Percentiles rank a stretch among this genome's conserved stretches.
Conservation (phyloP, 1,140 invertebrate genomes). For the Drosophila nikananu region DNA sequence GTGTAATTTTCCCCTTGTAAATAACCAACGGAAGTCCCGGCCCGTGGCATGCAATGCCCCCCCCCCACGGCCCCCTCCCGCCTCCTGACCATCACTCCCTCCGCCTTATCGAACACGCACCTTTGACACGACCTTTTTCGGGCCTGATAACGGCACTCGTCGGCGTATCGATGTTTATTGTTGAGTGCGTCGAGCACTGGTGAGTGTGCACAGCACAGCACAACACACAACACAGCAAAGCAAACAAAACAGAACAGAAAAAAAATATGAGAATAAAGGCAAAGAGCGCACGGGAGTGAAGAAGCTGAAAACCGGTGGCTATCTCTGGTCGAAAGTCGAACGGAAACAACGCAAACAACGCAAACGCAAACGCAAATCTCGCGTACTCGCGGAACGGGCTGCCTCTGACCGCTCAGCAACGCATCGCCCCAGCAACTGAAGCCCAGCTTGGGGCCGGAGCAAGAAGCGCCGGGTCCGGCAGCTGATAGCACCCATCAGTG, state of each 20-base stretch:
- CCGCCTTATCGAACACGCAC: slow-evolving; percentile 56
- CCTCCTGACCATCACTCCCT: background rate
- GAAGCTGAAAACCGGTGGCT: slow-evolving; percentile 37
- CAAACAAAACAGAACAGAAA: slow-evolving; percentile 11
- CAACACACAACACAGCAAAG: background rate
- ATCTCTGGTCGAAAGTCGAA: slow-evolving; percentile 7
- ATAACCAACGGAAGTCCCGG: background rate
- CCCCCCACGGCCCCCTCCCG: background rate
- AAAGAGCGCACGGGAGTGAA: slow-evolving; percentile 8
- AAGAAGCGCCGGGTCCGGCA: slow-evolving; percentile 30
- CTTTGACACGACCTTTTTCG: slow-evolving; percentile 60
- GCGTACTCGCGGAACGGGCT: slow-evolving; percentile 7
- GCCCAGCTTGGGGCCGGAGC: slow-evolving; percentile 12
- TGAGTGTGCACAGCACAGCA: slow-evolving; percentile 1
- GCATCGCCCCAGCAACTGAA: slow-evolving; percentile 37
- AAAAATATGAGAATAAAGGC: background rate
- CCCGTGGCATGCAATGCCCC: slow-evolving; percentile 6
- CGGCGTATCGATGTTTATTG: slow-evolving; percentile 7
- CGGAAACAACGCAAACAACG: slow-evolving; percentile 6
- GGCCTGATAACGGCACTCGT: slow-evolving; percentile 41
- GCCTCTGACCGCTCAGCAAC: slow-evolving; percentile 38
- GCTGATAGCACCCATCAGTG: slow-evolving; percentile 29
- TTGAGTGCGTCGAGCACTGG: slow-evolving; percentile 19
- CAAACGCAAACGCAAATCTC: slow-evolving; percentile 5
- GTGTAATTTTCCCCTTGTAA: slow-evolving; percentile 1